A percentile compares a stretch with the other conserved stretches of the same genome.
phyloP scores from a whole-genome alignment of 1,140 invertebrate genomes.

The Drosophila dunni region DNA sequence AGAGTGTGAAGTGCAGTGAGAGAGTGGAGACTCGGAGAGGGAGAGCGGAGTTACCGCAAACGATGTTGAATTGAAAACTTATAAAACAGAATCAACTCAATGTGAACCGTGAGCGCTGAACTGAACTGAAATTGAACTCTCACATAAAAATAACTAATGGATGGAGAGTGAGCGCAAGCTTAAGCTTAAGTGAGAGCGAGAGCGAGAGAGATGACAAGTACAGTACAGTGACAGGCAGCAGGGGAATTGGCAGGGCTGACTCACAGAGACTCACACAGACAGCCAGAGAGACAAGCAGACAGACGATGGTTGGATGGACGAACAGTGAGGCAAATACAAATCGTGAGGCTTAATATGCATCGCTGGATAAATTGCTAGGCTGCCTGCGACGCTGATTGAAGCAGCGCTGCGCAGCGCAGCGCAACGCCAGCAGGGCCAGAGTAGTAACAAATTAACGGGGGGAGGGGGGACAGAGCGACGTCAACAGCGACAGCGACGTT shows the following conservation, averaged over 20 bases:
- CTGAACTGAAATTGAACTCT: slow-evolving; percentile 75
- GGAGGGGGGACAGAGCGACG: slow-evolving; percentile 30
- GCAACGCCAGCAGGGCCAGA: slow-evolving; percentile 34
- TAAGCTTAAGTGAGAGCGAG: not conserved
- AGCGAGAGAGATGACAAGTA: slow-evolving; percentile 19
- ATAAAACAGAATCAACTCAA: slow-evolving; percentile 70
- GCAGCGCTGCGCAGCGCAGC: slow-evolving; percentile 39
- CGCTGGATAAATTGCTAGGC: slow-evolving; percentile 81
- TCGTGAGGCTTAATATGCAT: slow-evolving; percentile 83
- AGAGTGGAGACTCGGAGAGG: not conserved
- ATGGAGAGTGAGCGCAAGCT: not conserved
- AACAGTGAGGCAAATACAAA: slow-evolving; percentile 70
- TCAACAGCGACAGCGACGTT: slow-evolving; percentile 35
- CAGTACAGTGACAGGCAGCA: slow-evolving; percentile 42
- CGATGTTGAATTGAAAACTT: slow-evolving; percentile 73
- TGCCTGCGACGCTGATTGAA: slow-evolving; percentile 60
- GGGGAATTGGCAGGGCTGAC: slow-evolving; percentile 46
- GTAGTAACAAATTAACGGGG: slow-evolving; percentile 41
- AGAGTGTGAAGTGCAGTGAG: not conserved
- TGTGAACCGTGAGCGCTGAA: slow-evolving; percentile 46
- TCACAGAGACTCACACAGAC: slow-evolving; percentile 56
- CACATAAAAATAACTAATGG: slow-evolving; percentile 21
- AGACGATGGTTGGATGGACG: slow-evolving; percentile 22
- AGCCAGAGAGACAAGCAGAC: slow-evolving; percentile 12
- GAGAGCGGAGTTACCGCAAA: slow-evolving; percentile 1